These are phyloP conservation scores for Scaptomyza montana DNA, from an alignment of 1,140 invertebrate species.

Conservation along the genomic window DNA sequence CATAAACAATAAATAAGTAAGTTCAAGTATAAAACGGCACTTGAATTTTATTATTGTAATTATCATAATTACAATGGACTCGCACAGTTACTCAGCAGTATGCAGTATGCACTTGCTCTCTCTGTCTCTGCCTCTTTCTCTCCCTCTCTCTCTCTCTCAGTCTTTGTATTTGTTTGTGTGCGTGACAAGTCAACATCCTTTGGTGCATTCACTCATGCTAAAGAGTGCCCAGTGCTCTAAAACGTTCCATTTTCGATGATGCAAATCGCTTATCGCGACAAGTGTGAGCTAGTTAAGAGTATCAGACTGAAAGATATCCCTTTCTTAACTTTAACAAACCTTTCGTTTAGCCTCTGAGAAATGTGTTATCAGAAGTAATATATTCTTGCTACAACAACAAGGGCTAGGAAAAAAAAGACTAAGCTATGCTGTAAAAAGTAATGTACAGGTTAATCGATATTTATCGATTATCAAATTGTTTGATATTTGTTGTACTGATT, in stretches of 20 bases:
- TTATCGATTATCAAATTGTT: too few species aligned
- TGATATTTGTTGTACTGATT: too few species aligned
- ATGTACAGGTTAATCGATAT: too few species aligned
- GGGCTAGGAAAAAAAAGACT: too few species aligned
- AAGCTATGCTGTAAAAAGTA: too few species aligned
- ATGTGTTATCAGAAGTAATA: too few species aligned
- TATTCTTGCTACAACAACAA: too few species aligned
- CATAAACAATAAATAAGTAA: background rate
- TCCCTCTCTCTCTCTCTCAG: background rate
- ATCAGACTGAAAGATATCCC: background rate
- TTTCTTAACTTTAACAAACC: too few species aligned
- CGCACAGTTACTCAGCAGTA: slow-evolving; percentile 10
- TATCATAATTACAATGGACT: slow-evolving; percentile 44
- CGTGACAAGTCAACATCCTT: slow-evolving; percentile 70
- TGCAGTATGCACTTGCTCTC: background rate
- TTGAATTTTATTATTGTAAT: slow-evolving; percentile 44
- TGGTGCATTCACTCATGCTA: slow-evolving; percentile 65
- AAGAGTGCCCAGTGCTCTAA: slow-evolving; percentile 51
- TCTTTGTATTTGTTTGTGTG: slow-evolving; percentile 22
- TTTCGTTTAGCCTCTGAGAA: too few species aligned
- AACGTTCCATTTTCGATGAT: slow-evolving; percentile 76
- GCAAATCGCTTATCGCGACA: slow-evolving; percentile 75
- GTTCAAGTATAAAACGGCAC: slow-evolving; percentile 22
- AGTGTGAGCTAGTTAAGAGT: slow-evolving; percentile 19
- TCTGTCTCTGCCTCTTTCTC: slow-evolving; percentile 1